A percentile compares a stretch with the other conserved stretches of the same genome.
phyloP scores from a whole-genome alignment of 2,113 vertebrate species.

The Vombatus ursinus region DNA sequence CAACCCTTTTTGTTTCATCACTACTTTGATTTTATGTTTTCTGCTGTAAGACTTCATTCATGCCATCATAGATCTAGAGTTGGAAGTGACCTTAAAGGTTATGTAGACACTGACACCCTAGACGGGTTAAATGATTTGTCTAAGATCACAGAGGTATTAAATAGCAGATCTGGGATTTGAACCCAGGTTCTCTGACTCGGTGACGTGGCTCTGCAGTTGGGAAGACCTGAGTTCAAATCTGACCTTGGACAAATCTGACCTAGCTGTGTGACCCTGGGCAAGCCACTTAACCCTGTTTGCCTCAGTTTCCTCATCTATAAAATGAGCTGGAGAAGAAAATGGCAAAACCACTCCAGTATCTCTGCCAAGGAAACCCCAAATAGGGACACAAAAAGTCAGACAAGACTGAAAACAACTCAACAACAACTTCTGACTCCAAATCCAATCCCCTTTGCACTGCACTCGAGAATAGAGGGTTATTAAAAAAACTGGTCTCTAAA shows the following conservation, averaged over 20 bases:
- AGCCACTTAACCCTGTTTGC: too few species aligned
- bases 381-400: too few species aligned
- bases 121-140: neutral
- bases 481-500: neutral
- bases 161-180: neutral
- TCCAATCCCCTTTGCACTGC: neutral
- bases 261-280: too few species aligned
- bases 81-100: neutral
- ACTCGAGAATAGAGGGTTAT: neutral
- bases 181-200: neutral
- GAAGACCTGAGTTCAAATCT: neutral
- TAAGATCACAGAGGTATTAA: neutral
- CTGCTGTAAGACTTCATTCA: neutral
- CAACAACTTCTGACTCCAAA: too few species aligned
- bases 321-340: too few species aligned
- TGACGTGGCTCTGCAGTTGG: too few species aligned
- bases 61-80: neutral
- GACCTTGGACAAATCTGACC: neutral
- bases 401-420: too few species aligned
- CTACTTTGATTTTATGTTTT: neutral
- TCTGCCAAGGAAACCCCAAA: too few species aligned
- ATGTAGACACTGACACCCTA: neutral
- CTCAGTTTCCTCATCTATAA: too few species aligned
- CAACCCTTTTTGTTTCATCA: neutral
- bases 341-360: too few species aligned